Base-by-base conservation (phyloP, 2,888 invertebrate species). In the Xestia rhomboidea region DNA sequence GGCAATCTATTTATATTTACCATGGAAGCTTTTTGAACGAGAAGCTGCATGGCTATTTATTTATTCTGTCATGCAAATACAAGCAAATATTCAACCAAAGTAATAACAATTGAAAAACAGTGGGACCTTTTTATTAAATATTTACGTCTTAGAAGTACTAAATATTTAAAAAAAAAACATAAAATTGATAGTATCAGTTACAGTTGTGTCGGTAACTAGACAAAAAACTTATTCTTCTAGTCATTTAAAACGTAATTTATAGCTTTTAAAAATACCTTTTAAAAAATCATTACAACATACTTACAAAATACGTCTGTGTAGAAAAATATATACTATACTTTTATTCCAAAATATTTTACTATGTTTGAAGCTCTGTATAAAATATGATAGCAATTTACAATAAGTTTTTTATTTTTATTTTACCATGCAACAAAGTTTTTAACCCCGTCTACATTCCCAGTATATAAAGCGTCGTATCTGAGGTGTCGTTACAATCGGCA, bases 401-500 rank as follows among this genome's bases (percentile, higher is more conserved):
- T 21, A 1, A 0, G 0, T 49, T 49, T 49, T 21, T 49, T 0
- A 21, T 49, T 21, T 49, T 0, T 7, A 21, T 49, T 49, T 49
- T 21, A 49, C 1, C 6, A 1, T 21, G 0, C 49, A 49, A 15
- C 1, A 21, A 49, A 49, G 49, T 49, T 21, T 7, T 18, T 7
- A 21, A 21, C 21, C 2, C 24, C 8, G 49, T 49, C 24, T 49
- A 49, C 24, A 72, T 64, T 73, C 41, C 67, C 76, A 73, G 60
- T 69, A 51, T 63, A 78, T 79, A 79, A 84, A 88, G 83, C 86
- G 83, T 79, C 81, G 73, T 62, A 64, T 71, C 69, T 46, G 69
- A 84, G 82, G 89, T 85, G 88, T 85, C 73, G 71, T 75, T 75
- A 76, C 84, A 82, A 87, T 84, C 85, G 71, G 76, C 76, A 84